phyloP scores from a whole-genome alignment of 1,140 invertebrate genomes.

The Protaetia brevitarsis region DNA sequence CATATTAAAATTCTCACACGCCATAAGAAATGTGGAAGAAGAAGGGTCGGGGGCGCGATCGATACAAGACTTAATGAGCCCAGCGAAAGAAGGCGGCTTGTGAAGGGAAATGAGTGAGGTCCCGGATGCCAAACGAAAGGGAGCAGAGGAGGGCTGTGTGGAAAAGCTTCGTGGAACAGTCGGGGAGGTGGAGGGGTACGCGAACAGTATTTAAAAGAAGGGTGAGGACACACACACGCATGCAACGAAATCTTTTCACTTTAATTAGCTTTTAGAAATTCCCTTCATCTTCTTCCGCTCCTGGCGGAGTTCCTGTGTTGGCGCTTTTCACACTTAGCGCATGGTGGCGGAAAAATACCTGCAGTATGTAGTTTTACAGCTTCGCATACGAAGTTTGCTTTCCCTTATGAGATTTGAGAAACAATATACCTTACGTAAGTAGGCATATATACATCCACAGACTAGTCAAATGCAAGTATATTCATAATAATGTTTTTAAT shows the following conservation, averaged over 20 bases:
- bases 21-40: constrained; percentile 41
- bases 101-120: constrained; percentile 39
- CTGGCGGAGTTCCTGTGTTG: not conserved
- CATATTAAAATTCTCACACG: constrained; percentile 42
- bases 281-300: constrained; percentile 6
- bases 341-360: not conserved
- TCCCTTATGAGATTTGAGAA: too few species aligned
- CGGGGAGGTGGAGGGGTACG: not conserved
- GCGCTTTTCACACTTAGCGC: not conserved
- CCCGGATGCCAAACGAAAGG: constrained; percentile 21
- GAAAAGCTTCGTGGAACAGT: not conserved
- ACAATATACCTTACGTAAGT: too few species aligned
- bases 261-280: constrained; percentile 15
- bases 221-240: constrained; percentile 3
- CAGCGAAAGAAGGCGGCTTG: constrained; percentile 37
- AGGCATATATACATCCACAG: too few species aligned
- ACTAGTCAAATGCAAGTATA: too few species aligned
- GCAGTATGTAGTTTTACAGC: not conserved
- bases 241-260: constrained; percentile 8
- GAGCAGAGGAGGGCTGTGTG: not conserved
- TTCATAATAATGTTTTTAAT: too few species aligned
- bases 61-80: constrained; percentile 43
- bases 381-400: not conserved
- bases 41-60: constrained; percentile 31
- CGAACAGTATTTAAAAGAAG: constrained; percentile 15